These are phyloP conservation scores for Brachyistius frenatus DNA, from an alignment of 2,113 vertebrate genomes.

Conservation along the genomic window DNA sequence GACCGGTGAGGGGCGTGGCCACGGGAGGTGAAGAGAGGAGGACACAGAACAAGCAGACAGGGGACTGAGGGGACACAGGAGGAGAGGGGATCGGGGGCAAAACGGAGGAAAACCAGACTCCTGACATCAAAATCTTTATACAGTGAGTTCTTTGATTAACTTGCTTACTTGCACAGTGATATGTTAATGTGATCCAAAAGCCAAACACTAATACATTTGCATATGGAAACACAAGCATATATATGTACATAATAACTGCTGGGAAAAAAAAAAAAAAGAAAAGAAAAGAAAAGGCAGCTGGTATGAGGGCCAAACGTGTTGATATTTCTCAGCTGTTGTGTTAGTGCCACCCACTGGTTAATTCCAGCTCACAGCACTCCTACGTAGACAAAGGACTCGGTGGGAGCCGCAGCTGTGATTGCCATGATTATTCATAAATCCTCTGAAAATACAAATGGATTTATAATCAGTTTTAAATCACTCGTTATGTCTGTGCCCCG, in stretches of 20 bases:
- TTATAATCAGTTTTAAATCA: slow-evolving; percentile 72
- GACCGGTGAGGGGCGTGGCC: too few species aligned
- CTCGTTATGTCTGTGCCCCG: slow-evolving; percentile 53
- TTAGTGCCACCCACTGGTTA: slow-evolving; percentile 76
- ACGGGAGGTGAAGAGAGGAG: too few species aligned
- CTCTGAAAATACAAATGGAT: slow-evolving; percentile 62
- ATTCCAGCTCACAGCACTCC: slow-evolving; percentile 48
- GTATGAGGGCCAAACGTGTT: slow-evolving; percentile 17
- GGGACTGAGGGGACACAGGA: too few species aligned
- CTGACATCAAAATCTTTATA: neutral
- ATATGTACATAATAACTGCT: slow-evolving; percentile 14
- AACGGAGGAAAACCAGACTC: too few species aligned
- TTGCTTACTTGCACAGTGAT: slow-evolving; percentile 3
- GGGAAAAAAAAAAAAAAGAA: neutral
- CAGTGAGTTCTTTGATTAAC: slow-evolving; percentile 12
- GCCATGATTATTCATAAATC: slow-evolving; percentile 62
- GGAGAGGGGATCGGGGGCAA: too few species aligned
- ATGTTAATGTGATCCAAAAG: slow-evolving; percentile 28
- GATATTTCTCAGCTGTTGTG: slow-evolving; percentile 53
- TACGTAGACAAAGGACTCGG: slow-evolving; percentile 46
- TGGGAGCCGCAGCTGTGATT: slow-evolving; percentile 64
- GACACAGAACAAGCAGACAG: too few species aligned
- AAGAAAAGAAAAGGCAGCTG: neutral
- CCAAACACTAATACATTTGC: slow-evolving; percentile 9
- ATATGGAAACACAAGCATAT: slow-evolving; percentile 20